These are phyloP conservation scores for Acronicta aceris DNA, from an alignment of 2,888 invertebrate species.

Conservation along the genomic window DNA sequence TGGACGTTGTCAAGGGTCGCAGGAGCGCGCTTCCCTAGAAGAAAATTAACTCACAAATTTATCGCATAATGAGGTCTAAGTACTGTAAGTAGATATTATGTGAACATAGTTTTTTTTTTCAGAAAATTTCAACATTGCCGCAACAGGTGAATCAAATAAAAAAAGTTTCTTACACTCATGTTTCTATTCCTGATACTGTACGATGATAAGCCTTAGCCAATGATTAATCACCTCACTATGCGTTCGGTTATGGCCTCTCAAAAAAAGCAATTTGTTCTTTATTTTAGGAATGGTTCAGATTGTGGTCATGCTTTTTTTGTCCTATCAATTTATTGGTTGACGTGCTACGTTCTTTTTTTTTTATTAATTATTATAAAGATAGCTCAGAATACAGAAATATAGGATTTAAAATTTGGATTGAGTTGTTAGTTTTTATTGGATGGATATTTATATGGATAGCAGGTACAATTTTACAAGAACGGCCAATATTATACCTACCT, in stretches of 20 bases:
- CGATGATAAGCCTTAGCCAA: constrained; percentile 63
- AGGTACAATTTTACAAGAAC: no score
- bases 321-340: constrained; percentile 56
- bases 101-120: not conserved
- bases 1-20: no score
- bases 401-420: constrained; percentile 16
- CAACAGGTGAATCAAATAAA: constrained; percentile 52
- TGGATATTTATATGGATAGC: no score
- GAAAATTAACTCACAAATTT: no score
- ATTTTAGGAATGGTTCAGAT: constrained; percentile 58
- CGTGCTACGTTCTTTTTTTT: constrained; percentile 38
- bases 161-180: constrained; percentile 52
- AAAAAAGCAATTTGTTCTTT: constrained; percentile 70
- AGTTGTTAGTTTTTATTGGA: not conserved
- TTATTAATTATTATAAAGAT: constrained; percentile 35
- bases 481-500: no score
- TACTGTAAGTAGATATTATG: not conserved
- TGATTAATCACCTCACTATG: constrained; percentile 67
- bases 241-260: constrained; percentile 56
- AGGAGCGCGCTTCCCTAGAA: no score
- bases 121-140: constrained; percentile 27
- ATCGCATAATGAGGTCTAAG: not conserved
- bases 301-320: constrained; percentile 51
- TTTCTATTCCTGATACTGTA: constrained; percentile 61
- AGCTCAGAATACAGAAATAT: no score